Evolutionary conservation across 2,797 vertebrate species (phyloP), one percentile per base, ranked within the genome.

Genomic region (Gastrophryne carolinensis): DNA sequence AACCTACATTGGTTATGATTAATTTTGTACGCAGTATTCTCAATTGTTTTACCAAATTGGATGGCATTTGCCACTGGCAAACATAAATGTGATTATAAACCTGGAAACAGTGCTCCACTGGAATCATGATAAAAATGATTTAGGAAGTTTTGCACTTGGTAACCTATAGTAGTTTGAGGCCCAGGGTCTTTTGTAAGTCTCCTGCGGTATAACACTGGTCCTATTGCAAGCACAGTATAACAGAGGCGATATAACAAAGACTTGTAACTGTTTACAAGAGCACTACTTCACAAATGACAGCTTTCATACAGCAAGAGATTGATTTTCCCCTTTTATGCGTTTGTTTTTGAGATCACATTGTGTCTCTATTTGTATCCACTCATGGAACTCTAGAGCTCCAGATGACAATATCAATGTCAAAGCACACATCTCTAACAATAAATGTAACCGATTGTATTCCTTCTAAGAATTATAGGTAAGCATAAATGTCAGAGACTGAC

Each of bases 221-320:
- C 12, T 52, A 53, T 27, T 62, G 11, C 7, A n/a, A 6, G 30
- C 32, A 39, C n/a, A n/a, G n/a, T 34, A 62, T 62, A 26, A 37
- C 26, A 41, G 60, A 44, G 12, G 12, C 9, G 13, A 44, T 27
- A 6, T 13, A 35, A 8, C 8, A 34, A 68, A 37, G 21, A 27
- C 21, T 37, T 56, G 50, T 37, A 67, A 34, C 27, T 53, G 23
- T 68, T 68, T 68, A 19, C 32, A 68, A 39, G 50, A 56, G n/a
- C 65, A 29, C 29, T 41, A 24, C 32, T 68, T 32, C 24, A 68
- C 50, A 68, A 68, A 68, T 56, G 21, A 56, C 15, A 56, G 50
- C 34, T 68, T 53, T 68, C 50, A 54, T 35, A 32, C 30, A 5
- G 24, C 52, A 68, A 13, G 49, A 68, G 50, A 68, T 54, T 68